These are phyloP conservation scores for Pentamera pediparva DNA, from an alignment of 53 echinoderm and acorn worm species.

Conservation along the genomic window DNA sequence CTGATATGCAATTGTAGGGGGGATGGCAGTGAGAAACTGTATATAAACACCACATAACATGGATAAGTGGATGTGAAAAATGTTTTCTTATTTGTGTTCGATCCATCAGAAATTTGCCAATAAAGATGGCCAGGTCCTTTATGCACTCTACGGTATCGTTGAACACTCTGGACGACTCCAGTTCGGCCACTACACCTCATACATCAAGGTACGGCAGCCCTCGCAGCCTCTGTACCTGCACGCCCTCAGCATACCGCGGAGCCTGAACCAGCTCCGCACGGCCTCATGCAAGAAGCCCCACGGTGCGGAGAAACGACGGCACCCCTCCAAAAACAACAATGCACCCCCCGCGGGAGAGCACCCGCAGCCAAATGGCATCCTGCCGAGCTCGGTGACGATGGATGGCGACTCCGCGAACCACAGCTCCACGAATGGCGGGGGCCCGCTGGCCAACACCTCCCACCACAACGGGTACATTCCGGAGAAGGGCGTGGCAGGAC, in stretches of 20 bases:
- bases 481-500: not conserved
- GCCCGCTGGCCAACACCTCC: conserved; percentile 27
- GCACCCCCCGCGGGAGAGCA: conserved; percentile 1
- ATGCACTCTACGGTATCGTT: conserved; percentile 81
- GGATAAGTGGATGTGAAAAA: not conserved
- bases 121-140: conserved; percentile 68
- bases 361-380: conserved; percentile 15
- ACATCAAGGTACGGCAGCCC: conserved; percentile 79
- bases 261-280: conserved; percentile 48
- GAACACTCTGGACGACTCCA: conserved; percentile 96
- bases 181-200: conserved; percentile 97
- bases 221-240: conserved; percentile 59
- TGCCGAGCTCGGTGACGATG: conserved; percentile 14
- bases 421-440: not conserved
- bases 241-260: conserved; percentile 60
- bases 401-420: conserved; percentile 13
- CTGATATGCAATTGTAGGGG: no score
- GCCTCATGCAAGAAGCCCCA: conserved; percentile 22
- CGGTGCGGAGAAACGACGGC: conserved; percentile 17
- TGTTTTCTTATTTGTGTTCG: not conserved
- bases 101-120: conserved; percentile 68
- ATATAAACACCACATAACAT: no score
- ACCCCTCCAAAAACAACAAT: conserved; percentile 8
- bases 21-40: no score
- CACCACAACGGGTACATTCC: conserved; percentile 11